Evolutionary conservation across 2,113 vertebrate species (phyloP).

Genomic region (Sarotherodon lohbergeri): DNA sequence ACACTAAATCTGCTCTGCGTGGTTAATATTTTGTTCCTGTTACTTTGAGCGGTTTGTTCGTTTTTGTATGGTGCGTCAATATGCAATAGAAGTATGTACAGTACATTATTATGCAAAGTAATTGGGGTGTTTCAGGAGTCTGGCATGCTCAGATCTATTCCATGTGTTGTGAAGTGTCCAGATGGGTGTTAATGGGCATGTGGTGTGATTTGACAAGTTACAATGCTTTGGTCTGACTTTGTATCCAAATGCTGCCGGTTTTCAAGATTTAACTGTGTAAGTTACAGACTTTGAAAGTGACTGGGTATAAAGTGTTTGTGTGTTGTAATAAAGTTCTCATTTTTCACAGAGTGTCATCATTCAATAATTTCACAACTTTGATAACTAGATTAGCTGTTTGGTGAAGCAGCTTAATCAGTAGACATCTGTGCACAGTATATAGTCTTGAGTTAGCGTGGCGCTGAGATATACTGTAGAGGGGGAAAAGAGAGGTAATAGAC

Average conservation of each 20-base stretch:
- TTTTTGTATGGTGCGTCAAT: conserved; percentile 56
- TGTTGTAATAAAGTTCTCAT: conserved; percentile 66
- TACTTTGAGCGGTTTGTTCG: neutral
- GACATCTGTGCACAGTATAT: neutral
- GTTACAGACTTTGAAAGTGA: conserved; percentile 44
- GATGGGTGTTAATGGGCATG: conserved; percentile 40
- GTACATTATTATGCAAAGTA: conserved; percentile 66
- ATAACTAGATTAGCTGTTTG: neutral
- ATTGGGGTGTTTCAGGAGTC: conserved; percentile 26
- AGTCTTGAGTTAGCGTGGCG: neutral
- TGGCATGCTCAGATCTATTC: conserved; percentile 54
- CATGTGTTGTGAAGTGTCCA: conserved; percentile 52
- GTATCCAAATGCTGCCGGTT: conserved; percentile 20
- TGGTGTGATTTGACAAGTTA: conserved; percentile 32
- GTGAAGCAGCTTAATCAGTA: neutral
- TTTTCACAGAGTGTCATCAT: conserved; percentile 5
- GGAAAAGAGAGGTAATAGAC: neutral
- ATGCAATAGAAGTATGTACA: conserved; percentile 61
- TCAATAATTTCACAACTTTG: neutral
- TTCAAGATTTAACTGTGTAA: conserved; percentile 31
- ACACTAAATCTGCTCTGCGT: neutral
- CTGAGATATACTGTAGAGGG: neutral
- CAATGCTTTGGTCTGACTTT: conserved; percentile 31
- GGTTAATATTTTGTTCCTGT: neutral
- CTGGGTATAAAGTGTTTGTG: conserved; percentile 42